Evolutionary conservation across 1,140 invertebrate genomes (phyloP), one percentile per base, ranked within the genome.

Genomic region (Cheumatopsyche charites): DNA sequence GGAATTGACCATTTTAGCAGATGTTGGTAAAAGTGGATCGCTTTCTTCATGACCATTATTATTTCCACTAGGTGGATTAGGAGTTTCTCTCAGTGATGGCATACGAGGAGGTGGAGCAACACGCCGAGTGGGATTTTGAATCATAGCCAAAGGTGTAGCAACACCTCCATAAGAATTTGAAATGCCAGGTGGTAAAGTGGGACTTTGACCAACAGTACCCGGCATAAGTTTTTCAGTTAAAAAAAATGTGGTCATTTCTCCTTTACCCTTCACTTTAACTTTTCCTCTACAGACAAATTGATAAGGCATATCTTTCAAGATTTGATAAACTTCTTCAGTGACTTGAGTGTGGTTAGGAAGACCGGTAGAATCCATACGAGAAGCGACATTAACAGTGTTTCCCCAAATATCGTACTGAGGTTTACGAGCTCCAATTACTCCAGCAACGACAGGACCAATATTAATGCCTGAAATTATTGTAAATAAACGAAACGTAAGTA

Each of bases 341-440:
- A 94, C 91, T 85, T 94, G 93, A 12, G 90, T 94, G 79, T 94
- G 91, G 79, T 94, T 93, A 0, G 92, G 91, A 47, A 94, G 83
- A 0, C 93, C 92, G 0, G 93, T 94, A 1, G 91, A 93, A 79
- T 95, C 93, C 93, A 95, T 94, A 4, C 93, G 85, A 79, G 92
- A 94, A 1, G 95, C 95, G 1, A 97, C 92, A 82, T 96, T 97
- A 0, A 98, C 95, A 11, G 95, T 96, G 81, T 97, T 97, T 0
- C 95, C 95, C 95, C 95, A 97, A 77, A 97, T 97, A 79, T 97
- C 95, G 81, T 97, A 98, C 78, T 97, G 95, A 12, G 96, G 96
- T 81, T 97, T 97, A 52, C 93, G 86, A 0, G 94, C 94, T 15
- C 95, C 96, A 73, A 98, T 97, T 0, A 98, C 96, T 15, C 96